Percentiles rank a stretch among this genome's conserved stretches.
These are phyloP conservation scores for Ophioderma brevispina DNA, from an alignment of 35 echinoderm and acorn worm species.

Conservation along the genomic window DNA sequence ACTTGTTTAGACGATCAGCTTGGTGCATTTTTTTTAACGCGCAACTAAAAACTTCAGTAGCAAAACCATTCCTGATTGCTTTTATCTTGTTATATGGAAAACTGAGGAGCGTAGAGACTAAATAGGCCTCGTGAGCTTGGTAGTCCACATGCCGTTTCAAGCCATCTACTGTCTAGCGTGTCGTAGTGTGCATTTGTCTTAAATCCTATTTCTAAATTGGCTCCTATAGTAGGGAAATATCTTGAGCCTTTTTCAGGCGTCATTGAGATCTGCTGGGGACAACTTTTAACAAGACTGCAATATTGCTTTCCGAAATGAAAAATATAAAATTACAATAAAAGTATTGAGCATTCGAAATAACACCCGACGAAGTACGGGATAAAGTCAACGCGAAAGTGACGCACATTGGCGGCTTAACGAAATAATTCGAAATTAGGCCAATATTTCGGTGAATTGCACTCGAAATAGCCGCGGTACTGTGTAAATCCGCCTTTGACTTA, in stretches of 20 bases:
- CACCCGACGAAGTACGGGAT: not conserved
- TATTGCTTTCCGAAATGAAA: slow-evolving; percentile 3
- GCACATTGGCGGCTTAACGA: not conserved
- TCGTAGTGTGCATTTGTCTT: not conserved
- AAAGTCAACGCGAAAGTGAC: not conserved
- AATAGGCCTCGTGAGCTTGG: not conserved
- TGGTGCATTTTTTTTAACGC: not conserved
- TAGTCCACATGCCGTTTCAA: not conserved
- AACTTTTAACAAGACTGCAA: slow-evolving; percentile 2
- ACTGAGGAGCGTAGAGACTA: not conserved
- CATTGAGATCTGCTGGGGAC: not conserved
- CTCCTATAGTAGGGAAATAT: not conserved
- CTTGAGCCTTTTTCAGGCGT: not conserved
- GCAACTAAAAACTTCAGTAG: not conserved
- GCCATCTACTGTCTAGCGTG: not conserved
- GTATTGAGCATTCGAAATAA: not conserved
- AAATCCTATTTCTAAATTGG: not conserved
- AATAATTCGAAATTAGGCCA: not conserved
- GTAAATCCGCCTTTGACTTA: not conserved
- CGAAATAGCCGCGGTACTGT: not conserved
- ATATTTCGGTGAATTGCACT: not conserved
- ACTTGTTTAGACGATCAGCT: not conserved
- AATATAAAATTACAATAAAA: not conserved
- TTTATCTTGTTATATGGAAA: slow-evolving; percentile 4
- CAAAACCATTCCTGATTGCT: slow-evolving; percentile 3